Conservation (phyloP, 2,888 invertebrate genomes). For the Brenthis hecate region DNA sequence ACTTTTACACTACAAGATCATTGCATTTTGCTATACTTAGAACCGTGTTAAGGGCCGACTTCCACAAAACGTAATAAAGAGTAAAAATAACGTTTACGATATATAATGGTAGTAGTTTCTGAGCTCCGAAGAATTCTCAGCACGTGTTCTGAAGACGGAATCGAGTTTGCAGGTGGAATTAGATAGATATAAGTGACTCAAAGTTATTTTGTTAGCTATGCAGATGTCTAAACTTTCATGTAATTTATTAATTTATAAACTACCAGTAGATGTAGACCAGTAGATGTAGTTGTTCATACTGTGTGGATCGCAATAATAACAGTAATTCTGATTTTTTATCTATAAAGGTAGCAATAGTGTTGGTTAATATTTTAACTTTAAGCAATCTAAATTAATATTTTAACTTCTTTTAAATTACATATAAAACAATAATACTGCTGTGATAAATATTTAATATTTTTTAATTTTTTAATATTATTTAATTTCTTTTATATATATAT, state of each 20-base stretch:
- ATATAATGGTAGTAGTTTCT: constrained; percentile 50
- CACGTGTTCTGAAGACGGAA: constrained; percentile 42
- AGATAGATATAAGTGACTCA: constrained; percentile 7
- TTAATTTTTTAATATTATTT: too few relatives aligned
- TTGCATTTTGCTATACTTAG: constrained; percentile 3
- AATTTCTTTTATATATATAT: too few relatives aligned
- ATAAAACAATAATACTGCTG: too few relatives aligned
- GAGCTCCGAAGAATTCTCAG: constrained; percentile 45
- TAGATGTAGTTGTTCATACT: too few relatives aligned
- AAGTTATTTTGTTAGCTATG: constrained; percentile 4
- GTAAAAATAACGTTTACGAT: constrained; percentile 38
- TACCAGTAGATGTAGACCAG: too few relatives aligned
- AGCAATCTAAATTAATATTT: too few relatives aligned
- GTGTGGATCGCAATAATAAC: too few relatives aligned
- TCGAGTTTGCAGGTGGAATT: constrained; percentile 31
- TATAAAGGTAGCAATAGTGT: too few relatives aligned
- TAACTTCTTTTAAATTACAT: too few relatives aligned
- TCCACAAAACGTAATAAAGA: constrained; percentile 33
- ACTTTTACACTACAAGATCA: background rate
- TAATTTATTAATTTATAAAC: background rate
- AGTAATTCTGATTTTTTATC: too few relatives aligned
- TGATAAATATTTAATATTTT: too few relatives aligned
- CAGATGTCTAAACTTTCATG: background rate
- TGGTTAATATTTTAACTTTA: too few relatives aligned
- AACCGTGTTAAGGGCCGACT: constrained; percentile 23